phyloP scores from a whole-genome alignment of 2,113 vertebrate species.

The Trogon melanurus region DNA sequence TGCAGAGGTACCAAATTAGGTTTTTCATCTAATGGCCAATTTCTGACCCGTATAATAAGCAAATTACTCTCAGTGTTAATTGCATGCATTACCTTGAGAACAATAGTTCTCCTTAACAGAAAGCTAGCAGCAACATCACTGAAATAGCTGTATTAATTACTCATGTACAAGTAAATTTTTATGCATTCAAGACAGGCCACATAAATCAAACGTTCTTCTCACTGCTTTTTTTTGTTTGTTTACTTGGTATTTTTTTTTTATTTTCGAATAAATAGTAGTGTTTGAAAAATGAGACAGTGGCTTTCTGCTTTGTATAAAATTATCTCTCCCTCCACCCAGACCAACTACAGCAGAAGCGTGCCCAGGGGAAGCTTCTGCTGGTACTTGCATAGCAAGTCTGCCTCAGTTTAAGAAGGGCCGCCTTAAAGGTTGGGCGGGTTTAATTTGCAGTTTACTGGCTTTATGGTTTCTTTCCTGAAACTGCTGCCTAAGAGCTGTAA shows the following conservation, averaged over 20 bases:
- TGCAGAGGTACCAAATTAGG: not conserved
- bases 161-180: not conserved
- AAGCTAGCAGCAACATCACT: not conserved
- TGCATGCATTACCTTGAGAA: not conserved
- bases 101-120: not conserved
- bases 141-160: not conserved
- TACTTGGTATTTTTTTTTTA: not conserved
- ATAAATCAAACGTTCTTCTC: not conserved
- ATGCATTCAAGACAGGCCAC: not conserved
- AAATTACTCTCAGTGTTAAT: not conserved
- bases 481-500: slow-evolving; percentile 1
- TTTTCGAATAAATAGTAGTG: not conserved
- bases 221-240: not conserved
- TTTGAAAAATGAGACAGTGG: not conserved
- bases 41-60: slow-evolving; percentile 1
- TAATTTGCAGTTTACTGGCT: not conserved
- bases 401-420: not conserved
- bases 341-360: not conserved
- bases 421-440: slow-evolving; percentile 3
- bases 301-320: not conserved
- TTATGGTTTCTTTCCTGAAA: slow-evolving; percentile 35
- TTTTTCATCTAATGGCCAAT: not conserved
- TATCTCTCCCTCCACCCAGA: not conserved
- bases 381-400: not conserved
- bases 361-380: not conserved